phyloP scores from a whole-genome alignment of 1,140 invertebrate genomes.

The Nephila pilipes region DNA sequence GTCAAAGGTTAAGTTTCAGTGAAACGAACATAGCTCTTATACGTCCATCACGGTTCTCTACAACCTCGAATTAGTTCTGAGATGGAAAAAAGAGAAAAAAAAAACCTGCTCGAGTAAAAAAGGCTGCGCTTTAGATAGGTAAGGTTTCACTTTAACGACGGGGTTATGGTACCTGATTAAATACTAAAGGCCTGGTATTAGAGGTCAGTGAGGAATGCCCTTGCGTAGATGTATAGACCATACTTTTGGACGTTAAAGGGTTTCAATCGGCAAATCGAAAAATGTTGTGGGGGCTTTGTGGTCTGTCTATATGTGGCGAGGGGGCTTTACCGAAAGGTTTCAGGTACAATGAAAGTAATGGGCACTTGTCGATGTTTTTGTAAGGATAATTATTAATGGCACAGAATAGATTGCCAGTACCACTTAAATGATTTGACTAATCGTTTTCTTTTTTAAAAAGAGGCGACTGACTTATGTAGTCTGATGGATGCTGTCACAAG shows the following conservation, averaged over 20 bases:
- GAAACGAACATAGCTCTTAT: slow-evolving; percentile 70
- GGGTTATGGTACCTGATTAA: slow-evolving; percentile 71
- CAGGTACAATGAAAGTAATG: slow-evolving; percentile 26
- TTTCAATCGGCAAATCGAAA: slow-evolving; percentile 14
- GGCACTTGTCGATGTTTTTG: slow-evolving; percentile 6
- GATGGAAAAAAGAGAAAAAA: slow-evolving; percentile 35
- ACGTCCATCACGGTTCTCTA: slow-evolving; percentile 68
- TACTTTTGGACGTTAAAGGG: slow-evolving; percentile 32
- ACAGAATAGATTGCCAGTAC: slow-evolving; percentile 8
- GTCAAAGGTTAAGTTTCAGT: slow-evolving; percentile 74
- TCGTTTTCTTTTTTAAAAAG: background rate
- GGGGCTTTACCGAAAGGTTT: slow-evolving; percentile 1
- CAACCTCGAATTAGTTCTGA: slow-evolving; percentile 65
- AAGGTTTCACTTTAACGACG: slow-evolving; percentile 67
- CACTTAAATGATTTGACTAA: slow-evolving; percentile 31
- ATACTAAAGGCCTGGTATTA: slow-evolving; percentile 71
- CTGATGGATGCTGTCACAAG: background rate
- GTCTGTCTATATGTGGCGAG: background rate
- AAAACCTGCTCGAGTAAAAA: slow-evolving; percentile 32
- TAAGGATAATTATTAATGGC: slow-evolving; percentile 13
- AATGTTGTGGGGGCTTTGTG: background rate
- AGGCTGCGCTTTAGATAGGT: slow-evolving; percentile 49
- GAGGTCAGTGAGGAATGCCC: slow-evolving; percentile 59
- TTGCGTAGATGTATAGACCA: slow-evolving; percentile 22
- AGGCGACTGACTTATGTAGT: too few species aligned